phyloP scores from a whole-genome alignment of 2,113 vertebrate genomes.

The Urocitellus parryii region DNA sequence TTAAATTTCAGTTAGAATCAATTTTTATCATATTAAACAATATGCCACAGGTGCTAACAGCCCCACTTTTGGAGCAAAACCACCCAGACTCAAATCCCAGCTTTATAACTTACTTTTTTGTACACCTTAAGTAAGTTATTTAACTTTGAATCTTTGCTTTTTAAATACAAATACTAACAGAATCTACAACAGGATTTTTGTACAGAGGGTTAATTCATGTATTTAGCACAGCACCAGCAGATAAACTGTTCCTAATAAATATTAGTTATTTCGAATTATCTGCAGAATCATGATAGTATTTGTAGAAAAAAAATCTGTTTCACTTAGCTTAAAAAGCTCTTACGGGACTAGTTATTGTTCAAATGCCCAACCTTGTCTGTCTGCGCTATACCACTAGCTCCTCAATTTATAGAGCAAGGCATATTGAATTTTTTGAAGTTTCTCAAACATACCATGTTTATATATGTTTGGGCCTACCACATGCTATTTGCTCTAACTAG shows the following conservation, averaged over 20 bases:
- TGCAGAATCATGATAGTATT: not conserved
- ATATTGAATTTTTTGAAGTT: not conserved
- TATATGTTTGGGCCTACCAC: not conserved
- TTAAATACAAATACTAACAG: conserved; percentile 34
- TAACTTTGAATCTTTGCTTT: not conserved
- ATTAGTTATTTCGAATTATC: not conserved
- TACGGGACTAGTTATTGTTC: not conserved
- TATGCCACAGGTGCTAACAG: not conserved
- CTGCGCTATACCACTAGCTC: not conserved
- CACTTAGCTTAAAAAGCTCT: not conserved
- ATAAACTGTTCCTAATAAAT: not conserved
- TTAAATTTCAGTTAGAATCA: conserved; percentile 26
- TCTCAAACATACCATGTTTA: not conserved
- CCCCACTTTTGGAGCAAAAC: not conserved
- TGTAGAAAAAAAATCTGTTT: not conserved
- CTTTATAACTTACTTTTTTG: not conserved
- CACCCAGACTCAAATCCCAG: not conserved
- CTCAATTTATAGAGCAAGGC: not conserved
- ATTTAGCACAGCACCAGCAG: not conserved
- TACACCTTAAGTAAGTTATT: not conserved
- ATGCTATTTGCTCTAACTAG: not conserved
- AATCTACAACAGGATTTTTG: not conserved
- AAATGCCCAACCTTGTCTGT: not conserved
- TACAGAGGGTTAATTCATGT: not conserved
- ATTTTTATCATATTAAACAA: conserved; percentile 34